These are phyloP conservation scores for Sphaeridia pumilis DNA, from an alignment of 2,888 invertebrate species.

Conservation along the genomic window DNA sequence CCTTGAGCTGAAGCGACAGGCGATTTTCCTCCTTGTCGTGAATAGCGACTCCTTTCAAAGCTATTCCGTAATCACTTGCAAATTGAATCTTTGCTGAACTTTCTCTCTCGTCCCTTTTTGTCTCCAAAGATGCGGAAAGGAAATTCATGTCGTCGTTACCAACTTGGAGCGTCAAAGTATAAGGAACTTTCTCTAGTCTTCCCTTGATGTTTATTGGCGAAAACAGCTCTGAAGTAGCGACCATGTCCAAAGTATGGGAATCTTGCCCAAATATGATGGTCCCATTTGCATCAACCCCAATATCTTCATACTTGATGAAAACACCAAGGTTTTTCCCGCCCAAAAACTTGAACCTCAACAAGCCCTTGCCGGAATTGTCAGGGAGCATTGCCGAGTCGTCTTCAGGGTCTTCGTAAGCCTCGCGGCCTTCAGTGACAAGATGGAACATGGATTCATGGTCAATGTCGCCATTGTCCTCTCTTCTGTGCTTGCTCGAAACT, in stretches of 20 bases:
- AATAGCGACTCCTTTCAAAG: background rate
- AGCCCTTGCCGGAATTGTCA: background rate
- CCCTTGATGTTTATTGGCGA: background rate
- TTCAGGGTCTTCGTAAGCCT: background rate
- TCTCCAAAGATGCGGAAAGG: background rate
- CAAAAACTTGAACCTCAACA: slow-evolving; percentile 2
- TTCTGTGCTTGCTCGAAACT: slow-evolving; percentile 3
- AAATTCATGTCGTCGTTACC: background rate
- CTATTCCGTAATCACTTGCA: background rate
- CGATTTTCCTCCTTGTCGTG: slow-evolving; percentile 2
- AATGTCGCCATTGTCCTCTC: background rate
- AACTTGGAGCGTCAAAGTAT: background rate
- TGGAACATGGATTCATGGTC: slow-evolving; percentile 5
- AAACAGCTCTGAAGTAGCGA: background rate
- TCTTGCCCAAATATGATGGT: background rate
- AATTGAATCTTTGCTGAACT: background rate
- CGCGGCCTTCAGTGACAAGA: background rate
- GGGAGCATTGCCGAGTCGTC: background rate
- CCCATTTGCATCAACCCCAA: slow-evolving; percentile 1
- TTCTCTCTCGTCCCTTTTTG: background rate
- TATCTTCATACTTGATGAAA: background rate
- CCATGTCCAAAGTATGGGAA: background rate
- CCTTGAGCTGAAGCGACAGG: slow-evolving; percentile 10
- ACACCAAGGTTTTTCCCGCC: slow-evolving; percentile 4
- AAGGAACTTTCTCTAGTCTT: background rate